Percentiles rank a stretch among this genome's conserved stretches.
Conservation (phyloP, 2,888 invertebrate genomes). For the Macrosoma leucophasiata region DNA sequence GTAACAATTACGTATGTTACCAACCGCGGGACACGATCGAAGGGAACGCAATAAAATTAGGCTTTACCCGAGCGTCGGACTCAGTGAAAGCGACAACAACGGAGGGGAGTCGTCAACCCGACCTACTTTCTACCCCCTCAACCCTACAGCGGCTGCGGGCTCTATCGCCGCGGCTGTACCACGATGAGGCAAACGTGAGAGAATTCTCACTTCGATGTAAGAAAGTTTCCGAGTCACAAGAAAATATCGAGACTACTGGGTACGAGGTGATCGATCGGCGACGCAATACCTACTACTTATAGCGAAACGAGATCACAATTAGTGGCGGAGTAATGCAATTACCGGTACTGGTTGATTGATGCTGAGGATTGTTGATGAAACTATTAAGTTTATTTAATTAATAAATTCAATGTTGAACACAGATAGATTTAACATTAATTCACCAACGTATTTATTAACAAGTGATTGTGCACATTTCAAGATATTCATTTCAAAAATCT, state of each 20-base stretch:
- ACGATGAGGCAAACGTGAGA: conserved; percentile 30
- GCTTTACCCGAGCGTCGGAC: conserved; percentile 52
- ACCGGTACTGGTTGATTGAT: conserved; percentile 50
- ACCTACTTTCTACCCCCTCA: conserved; percentile 56
- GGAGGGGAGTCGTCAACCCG: conserved; percentile 39
- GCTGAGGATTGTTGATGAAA: too few species aligned
- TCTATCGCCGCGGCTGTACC: conserved; percentile 33
- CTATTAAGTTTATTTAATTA: too few species aligned
- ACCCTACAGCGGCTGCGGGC: conserved; percentile 32
- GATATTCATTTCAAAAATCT: too few species aligned
- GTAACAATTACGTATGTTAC: too few species aligned
- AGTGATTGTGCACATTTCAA: too few species aligned
- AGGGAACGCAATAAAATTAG: conserved; percentile 65
- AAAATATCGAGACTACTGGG: conserved; percentile 33
- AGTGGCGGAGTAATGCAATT: conserved; percentile 52
- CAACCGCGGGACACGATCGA: conserved; percentile 52
- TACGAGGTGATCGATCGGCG: conserved; percentile 48
- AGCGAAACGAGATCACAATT: conserved; percentile 55
- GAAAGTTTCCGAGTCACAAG: conserved; percentile 37
- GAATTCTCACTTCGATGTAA: conserved; percentile 50
- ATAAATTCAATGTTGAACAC: too few species aligned
- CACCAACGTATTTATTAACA: too few species aligned
- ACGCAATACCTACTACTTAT: conserved; percentile 37
- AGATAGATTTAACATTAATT: too few species aligned
- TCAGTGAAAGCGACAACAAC: conserved; percentile 58